A percentile compares a stretch with the other conserved stretches of the same genome.
These are phyloP conservation scores for Cyprinodon diabolis DNA, from an alignment of 2,797 vertebrate genomes.

Conservation along the genomic window DNA sequence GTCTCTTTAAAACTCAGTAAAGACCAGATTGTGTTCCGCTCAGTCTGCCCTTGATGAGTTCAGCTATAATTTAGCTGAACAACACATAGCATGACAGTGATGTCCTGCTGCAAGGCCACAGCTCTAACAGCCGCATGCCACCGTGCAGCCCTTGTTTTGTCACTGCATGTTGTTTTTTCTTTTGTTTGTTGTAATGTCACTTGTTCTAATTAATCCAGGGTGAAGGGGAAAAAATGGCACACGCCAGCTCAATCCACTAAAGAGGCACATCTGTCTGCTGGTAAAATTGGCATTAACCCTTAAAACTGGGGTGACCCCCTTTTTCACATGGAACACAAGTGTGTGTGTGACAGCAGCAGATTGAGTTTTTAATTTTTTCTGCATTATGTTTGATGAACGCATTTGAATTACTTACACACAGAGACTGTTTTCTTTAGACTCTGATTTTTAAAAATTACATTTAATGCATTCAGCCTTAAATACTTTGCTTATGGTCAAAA, in stretches of 20 bases:
- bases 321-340: constrained; percentile 30
- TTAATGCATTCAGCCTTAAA: neutral
- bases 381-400: neutral
- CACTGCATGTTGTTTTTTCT: neutral
- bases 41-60: no score
- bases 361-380: neutral
- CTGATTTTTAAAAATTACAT: neutral
- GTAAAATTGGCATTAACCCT: constrained; percentile 75
- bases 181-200: constrained; percentile 6
- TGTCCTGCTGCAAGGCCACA: neutral
- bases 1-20: no score
- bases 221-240: constrained; percentile 53
- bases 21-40: no score
- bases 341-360: neutral
- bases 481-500: no score
- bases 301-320: constrained; percentile 57
- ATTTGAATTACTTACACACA: neutral
- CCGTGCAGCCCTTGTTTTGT: neutral
- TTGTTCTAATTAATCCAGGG: constrained; percentile 28
- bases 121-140: no score
- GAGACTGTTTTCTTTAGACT: neutral
- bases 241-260: constrained; percentile 22
- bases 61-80: no score
- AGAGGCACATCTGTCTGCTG: constrained; percentile 56
- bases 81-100: no score